These are phyloP conservation scores for Nycticebus coucang DNA, from an alignment of 2,113 vertebrate genomes.

Conservation along the genomic window DNA sequence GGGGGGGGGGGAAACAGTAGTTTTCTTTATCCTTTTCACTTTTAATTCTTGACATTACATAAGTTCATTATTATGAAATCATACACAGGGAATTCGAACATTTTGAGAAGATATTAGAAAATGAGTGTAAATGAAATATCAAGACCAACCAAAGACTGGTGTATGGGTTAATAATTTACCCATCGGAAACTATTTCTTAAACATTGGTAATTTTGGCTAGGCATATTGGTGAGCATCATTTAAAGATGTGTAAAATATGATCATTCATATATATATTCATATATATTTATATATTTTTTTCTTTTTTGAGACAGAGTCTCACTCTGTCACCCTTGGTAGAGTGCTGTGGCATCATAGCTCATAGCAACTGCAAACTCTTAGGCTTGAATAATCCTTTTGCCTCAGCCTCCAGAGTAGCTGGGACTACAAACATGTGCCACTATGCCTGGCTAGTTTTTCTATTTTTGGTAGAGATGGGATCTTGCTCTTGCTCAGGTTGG, in stretches of 20 bases:
- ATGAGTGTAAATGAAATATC: not conserved
- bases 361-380: too few species aligned
- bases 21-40: not conserved
- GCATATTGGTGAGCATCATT: not conserved
- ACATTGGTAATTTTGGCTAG: not conserved
- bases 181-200: not conserved
- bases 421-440: too few species aligned
- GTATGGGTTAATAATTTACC: not conserved
- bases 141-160: not conserved
- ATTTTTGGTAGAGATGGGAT: too few species aligned
- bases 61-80: not conserved
- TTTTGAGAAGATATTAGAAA: not conserved
- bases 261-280: too few species aligned
- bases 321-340: too few species aligned
- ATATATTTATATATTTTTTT: too few species aligned
- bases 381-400: too few species aligned
- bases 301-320: too few species aligned
- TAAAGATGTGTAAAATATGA: not conserved
- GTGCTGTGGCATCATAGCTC: too few species aligned
- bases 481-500: too few species aligned
- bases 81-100: not conserved
- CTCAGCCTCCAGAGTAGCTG: too few species aligned
- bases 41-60: not conserved
- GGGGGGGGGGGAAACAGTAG: rapidly evolving
- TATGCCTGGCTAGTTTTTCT: too few species aligned